Conservation (phyloP, 2,797 vertebrate species). For the Pygocentrus nattereri region DNA sequence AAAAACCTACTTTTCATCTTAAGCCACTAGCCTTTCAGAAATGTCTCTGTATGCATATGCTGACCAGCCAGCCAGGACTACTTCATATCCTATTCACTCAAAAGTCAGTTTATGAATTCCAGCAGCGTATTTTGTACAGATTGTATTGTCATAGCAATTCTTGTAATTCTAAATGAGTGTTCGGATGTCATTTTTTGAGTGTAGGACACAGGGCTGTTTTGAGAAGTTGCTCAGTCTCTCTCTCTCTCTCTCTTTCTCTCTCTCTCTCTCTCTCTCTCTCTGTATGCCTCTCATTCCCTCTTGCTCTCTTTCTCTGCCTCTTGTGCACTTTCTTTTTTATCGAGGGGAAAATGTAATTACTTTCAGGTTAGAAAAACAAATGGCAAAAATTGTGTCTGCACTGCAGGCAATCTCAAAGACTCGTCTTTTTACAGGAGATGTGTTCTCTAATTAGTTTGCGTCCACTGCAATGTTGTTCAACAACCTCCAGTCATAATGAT, state of each 20-base stretch:
- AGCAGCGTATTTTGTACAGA: not conserved
- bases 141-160: conserved; percentile 65
- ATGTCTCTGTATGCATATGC: not conserved
- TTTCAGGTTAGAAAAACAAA: conserved; percentile 81
- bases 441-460: conserved; percentile 84
- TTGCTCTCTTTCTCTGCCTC: conserved; percentile 33
- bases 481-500: conserved; percentile 82
- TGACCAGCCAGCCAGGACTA: conserved; percentile 6
- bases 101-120: conserved; percentile 25
- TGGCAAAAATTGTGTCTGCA: conserved; percentile 78
- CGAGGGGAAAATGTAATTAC: conserved; percentile 80
- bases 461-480: conserved; percentile 81
- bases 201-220: conserved; percentile 79
- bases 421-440: conserved; percentile 81
- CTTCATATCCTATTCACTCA: not conserved
- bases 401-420: conserved; percentile 81
- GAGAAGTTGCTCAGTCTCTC: conserved; percentile 71
- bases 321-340: conserved; percentile 57
- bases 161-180: conserved; percentile 79
- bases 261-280: conserved; percentile 41
- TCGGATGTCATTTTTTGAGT: conserved; percentile 67
- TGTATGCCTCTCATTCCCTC: too few species aligned
- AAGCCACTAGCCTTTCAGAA: not conserved
- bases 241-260: conserved; percentile 22
- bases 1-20: not conserved